Base-by-base conservation (phyloP, 2,888 invertebrate species). In the Eupithecia subfuscata region DNA sequence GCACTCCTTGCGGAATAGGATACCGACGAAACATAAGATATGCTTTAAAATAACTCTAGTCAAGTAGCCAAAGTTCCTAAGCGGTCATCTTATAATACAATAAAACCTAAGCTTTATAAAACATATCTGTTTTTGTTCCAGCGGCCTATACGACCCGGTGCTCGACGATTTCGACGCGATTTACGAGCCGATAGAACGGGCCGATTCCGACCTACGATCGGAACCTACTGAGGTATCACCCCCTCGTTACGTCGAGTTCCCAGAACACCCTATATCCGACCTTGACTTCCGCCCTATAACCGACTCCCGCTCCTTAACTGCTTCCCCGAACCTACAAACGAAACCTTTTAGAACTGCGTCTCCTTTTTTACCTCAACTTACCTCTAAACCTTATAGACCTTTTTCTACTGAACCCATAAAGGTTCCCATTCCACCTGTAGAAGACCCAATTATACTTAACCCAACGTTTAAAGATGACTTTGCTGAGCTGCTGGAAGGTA, bases 61-160 rank as follows among this genome's bases (percentile, higher is more conserved):
- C 14, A 9, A 40, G 40, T 9, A 9, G 9, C 1, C 2, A 43
- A 43, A 12, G 14, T 43, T 43, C 40, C 43, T 43, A 43, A 43
- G 43, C 43, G 14, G 43, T 14, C 43, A 40, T 40, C 6, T 40
- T 43, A 9, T 9, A 43, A 14, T 14, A 43, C 14, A 40, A 11
- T 11, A 11, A 40, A 11, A 11, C 11, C 11, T 9, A 11, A 11
- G 11, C 11, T 40, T 40, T 40, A 9, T 45, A 45, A 3, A 45
- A 45, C 14, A 45, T 5, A 0, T 5, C 73, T 77, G 79, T 67
- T 73, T 72, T 84, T 84, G 79, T 88, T 85, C 0, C 90, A 94
- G 94, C 86, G 94, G 93, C 81, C 93, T 91, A 71, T 92, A 93
- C 91, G 92, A 93, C 84, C 92, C 91, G 81, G 91, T 92, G 68